phyloP scores from a whole-genome alignment of 2,797 vertebrate genomes.

The Sebastes trivittatus region DNA sequence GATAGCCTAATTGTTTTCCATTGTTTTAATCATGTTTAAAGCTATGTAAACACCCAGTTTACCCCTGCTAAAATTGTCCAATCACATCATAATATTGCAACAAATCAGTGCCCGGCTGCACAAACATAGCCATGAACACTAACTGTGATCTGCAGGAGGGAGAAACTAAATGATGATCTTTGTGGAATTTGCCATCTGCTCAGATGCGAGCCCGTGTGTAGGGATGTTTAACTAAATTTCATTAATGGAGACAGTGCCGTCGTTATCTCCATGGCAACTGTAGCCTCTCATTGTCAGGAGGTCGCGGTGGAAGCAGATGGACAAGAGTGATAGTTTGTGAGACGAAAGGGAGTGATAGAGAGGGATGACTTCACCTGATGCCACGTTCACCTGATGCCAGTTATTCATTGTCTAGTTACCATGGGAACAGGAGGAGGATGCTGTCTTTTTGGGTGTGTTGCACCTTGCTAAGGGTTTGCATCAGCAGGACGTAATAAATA shows the following conservation, averaged over 20 bases:
- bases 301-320: conserved; percentile 55
- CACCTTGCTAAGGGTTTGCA: conserved; percentile 15
- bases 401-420: conserved; percentile 62
- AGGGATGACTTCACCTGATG: conserved; percentile 43
- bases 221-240: conserved; percentile 62
- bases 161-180: conserved; percentile 40
- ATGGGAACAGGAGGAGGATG: conserved; percentile 57
- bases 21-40: neutral
- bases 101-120: neutral
- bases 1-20: neutral
- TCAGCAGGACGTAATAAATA: conserved; percentile 4
- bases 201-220: conserved; percentile 14
- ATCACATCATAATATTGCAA: neutral
- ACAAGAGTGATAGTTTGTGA: conserved; percentile 31
- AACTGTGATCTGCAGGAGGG: conserved; percentile 15
- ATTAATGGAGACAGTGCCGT: conserved; percentile 49
- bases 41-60: neutral
- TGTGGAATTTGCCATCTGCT: conserved; percentile 67
- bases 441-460: conserved; percentile 3
- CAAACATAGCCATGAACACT: neutral
- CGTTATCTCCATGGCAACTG: conserved; percentile 74
- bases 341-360: neutral
- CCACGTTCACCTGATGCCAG: conserved; percentile 49
- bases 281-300: conserved; percentile 39
- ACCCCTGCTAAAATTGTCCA: neutral